These are phyloP conservation scores for Kradibia gibbosae DNA, from an alignment of 1,140 invertebrate species.

Conservation along the genomic window DNA sequence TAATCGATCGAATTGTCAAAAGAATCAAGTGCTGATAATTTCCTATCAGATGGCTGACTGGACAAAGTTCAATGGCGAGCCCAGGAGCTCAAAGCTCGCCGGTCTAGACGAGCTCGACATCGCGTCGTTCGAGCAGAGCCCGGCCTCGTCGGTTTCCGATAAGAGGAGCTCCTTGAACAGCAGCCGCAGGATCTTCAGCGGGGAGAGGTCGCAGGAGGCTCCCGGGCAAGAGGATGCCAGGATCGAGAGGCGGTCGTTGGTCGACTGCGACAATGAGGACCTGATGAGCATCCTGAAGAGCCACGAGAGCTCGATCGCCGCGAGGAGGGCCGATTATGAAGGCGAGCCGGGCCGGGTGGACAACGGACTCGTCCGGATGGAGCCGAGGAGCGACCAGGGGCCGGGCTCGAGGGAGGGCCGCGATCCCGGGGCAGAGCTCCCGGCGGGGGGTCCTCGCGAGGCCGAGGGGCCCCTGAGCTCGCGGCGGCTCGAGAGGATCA, in stretches of 20 bases:
- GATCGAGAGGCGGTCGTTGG: not conserved
- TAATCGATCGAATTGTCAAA: not conserved
- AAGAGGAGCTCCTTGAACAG: not conserved
- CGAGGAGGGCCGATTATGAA: slow-evolving; percentile 44
- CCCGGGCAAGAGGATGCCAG: not conserved
- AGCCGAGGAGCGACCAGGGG: too few relatives aligned
- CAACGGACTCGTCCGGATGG: not conserved
- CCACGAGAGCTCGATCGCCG: slow-evolving; percentile 51
- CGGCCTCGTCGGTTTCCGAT: not conserved
- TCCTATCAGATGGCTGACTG: slow-evolving; percentile 62
- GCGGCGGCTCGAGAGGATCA: slow-evolving; percentile 55
- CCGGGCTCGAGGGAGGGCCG: too few relatives aligned
- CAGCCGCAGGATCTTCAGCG: not conserved
- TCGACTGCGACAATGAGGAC: slow-evolving; percentile 4
- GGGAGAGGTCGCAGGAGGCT: slow-evolving; percentile 4
- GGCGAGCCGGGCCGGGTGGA: slow-evolving; percentile 45
- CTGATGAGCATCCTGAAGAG: slow-evolving; percentile 42
- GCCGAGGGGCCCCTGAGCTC: slow-evolving; percentile 44
- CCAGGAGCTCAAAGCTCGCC: slow-evolving; percentile 41
- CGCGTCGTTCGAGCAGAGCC: not conserved
- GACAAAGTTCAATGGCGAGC: slow-evolving; percentile 63
- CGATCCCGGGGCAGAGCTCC: too few relatives aligned
- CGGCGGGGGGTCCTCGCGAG: too few relatives aligned
- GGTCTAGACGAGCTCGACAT: slow-evolving; percentile 10
- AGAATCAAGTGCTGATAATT: not conserved